A percentile compares a stretch with the other conserved stretches of the same genome.
phyloP scores from a whole-genome alignment of 2,113 vertebrate species.

The Bothrops jararaca region DNA sequence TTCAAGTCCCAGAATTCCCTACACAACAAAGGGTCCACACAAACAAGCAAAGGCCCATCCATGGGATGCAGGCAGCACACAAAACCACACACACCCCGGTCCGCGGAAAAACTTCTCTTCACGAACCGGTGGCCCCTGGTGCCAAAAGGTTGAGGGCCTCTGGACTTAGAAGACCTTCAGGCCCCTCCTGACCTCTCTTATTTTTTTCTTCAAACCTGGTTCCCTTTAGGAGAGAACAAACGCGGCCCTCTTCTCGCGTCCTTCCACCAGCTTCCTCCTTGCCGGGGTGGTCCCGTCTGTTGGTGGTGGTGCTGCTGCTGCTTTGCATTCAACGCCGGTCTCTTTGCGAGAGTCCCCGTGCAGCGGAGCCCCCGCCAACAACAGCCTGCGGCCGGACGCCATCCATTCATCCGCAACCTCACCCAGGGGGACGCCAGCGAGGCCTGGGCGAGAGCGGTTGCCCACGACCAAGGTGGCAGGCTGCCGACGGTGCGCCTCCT shows the following conservation, averaged over 20 bases:
- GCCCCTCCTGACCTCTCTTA: neutral
- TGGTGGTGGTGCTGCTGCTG: neutral
- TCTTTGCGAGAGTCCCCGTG: neutral
- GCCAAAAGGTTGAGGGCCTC: too few species aligned
- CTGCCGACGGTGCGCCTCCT: neutral
- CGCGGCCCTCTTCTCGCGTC: neutral
- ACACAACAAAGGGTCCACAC: neutral
- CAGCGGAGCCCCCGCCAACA: neutral
- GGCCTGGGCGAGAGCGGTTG: neutral
- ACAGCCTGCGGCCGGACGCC: neutral
- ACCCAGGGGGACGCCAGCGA: neutral
- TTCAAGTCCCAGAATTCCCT: neutral
- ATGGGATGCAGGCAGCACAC: too few species aligned
- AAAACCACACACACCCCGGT: too few species aligned
- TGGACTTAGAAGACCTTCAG: neutral
- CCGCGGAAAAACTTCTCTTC: too few species aligned
- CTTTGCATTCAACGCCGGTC: neutral
- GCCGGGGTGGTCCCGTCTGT: neutral
- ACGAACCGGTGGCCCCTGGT: too few species aligned
- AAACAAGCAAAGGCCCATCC: too few species aligned
- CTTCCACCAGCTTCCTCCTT: neutral
- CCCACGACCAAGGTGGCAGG: neutral
- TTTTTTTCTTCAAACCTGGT: neutral
- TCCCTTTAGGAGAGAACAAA: neutral
- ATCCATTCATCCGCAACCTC: conserved; percentile 3